Base-by-base conservation (phyloP, 2,797 vertebrate genomes). In the Fundulus diaphanus region DNA sequence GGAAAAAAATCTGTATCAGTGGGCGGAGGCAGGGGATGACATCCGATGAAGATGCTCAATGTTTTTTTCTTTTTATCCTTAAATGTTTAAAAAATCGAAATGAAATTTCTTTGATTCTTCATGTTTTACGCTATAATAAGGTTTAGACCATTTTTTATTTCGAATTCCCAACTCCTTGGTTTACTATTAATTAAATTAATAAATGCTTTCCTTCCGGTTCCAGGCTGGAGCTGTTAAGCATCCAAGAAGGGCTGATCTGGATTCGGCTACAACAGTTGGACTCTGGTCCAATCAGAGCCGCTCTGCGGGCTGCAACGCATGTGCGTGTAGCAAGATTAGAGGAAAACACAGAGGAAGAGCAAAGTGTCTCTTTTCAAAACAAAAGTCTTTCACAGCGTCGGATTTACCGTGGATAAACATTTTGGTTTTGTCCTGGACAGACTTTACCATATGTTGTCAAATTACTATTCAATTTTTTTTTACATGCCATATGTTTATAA, bases 231-330 rank as follows among this genome's bases (percentile, higher is more conserved):
- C 6, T 0, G 3, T 16, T 35, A 0, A 11, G 2, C 5, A 33
- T 57, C 1, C 9, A 15, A 3, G 1, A 1, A 44, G 16, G 24
- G 8, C 86, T 68, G 85, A 82, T n/a, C 70, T 59, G 35, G 68
- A 78, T 52, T 70, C 85, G 63, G 76, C 66, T 76, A 20, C 42
- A n/a, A 57, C 29, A 9, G 1, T 40, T 68, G 1, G 40, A 16
- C 18, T 68, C 11, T 75, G 44, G 33, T 76, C 87, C 85, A 88
- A 91, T 85, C 83, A 87, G 63, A 85, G 76, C 72, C 15, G 44
- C 49, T 18, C 52, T 33, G 4, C 77, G 44, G 57, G 31, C 57
- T 46, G 69, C 29, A 49, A 7, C 0, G 42, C 57, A 5, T 61
- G 63, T 57, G 76, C n/a, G n/a, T n/a, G n/a, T 0, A 0, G 18